Percentiles rank a stretch among this genome's conserved stretches.
Conservation (phyloP, 2,113 vertebrate species). For the Periophthalmodon schlosseri region DNA sequence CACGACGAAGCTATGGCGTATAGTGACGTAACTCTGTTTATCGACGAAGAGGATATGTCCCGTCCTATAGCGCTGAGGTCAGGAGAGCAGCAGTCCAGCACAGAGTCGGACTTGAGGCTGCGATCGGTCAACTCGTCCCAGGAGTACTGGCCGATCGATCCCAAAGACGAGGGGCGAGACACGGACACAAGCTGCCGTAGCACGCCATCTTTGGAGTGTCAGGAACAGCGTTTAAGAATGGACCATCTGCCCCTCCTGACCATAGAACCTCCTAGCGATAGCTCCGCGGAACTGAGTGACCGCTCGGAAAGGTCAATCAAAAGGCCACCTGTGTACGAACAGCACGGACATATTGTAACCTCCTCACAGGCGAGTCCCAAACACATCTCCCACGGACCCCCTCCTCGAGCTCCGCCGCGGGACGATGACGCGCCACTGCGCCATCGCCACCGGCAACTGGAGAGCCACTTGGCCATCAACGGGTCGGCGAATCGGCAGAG, state of each 20-base stretch:
- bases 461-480: constrained; percentile 91
- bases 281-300: constrained; percentile 89
- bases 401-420: constrained; percentile 80
- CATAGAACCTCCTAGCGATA: constrained; percentile 94
- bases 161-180: constrained; percentile 87
- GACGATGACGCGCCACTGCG: constrained; percentile 85
- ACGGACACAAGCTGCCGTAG: constrained; percentile 91
- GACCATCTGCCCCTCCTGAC: constrained; percentile 92
- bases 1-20: constrained; percentile 91
- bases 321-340: constrained; percentile 82
- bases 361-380: constrained; percentile 88
- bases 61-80: constrained; percentile 84
- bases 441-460: constrained; percentile 85
- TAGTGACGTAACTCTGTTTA: constrained; percentile 94
- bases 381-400: constrained; percentile 83
- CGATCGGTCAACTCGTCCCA: constrained; percentile 83
- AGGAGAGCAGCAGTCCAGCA: constrained; percentile 83
- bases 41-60: constrained; percentile 94
- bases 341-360: constrained; percentile 77
- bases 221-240: constrained; percentile 85
- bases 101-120: constrained; percentile 85
- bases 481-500: constrained; percentile 93
- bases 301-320: constrained; percentile 88
- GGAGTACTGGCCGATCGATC: constrained; percentile 91
- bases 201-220: constrained; percentile 88